phyloP scores from a whole-genome alignment of 1,140 invertebrate genomes.

The Temnothorax longispinosus region DNA sequence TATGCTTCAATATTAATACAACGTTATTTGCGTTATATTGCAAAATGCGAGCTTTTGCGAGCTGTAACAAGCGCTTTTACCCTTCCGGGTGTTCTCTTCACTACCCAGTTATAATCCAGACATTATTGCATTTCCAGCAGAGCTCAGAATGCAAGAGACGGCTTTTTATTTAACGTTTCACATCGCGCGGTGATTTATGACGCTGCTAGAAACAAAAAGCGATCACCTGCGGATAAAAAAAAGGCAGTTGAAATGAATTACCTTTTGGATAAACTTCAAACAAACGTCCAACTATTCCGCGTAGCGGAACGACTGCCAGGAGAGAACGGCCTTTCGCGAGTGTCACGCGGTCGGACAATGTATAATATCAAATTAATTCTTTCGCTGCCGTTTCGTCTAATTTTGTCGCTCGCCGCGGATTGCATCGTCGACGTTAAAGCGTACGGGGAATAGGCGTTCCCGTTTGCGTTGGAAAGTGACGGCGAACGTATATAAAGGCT shows the following conservation, averaged over 20 bases:
- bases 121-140: constrained; percentile 44
- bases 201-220: constrained; percentile 16
- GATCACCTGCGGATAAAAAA: constrained; percentile 32
- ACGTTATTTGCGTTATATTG: background rate
- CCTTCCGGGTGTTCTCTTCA: background rate
- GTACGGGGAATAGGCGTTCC: background rate
- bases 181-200: constrained; percentile 34
- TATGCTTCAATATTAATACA: background rate
- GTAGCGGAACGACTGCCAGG: background rate
- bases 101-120: constrained; percentile 44
- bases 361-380: constrained; percentile 43
- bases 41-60: constrained; percentile 6
- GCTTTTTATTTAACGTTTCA: constrained; percentile 53
- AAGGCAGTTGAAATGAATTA: constrained; percentile 27
- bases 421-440: constrained; percentile 19
- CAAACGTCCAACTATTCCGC: constrained; percentile 24
- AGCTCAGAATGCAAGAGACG: constrained; percentile 38
- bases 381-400: constrained; percentile 39
- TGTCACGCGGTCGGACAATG: background rate
- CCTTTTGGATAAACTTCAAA: constrained; percentile 44
- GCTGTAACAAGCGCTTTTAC: constrained; percentile 2
- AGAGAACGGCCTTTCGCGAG: background rate
- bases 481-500: background rate
- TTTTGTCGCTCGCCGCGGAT: background rate
- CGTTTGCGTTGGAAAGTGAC: constrained; percentile 54